Percentiles rank a stretch among this genome's conserved stretches.
Conservation (phyloP, 2,888 invertebrate species). For the Eumacrocentrus americanus region DNA sequence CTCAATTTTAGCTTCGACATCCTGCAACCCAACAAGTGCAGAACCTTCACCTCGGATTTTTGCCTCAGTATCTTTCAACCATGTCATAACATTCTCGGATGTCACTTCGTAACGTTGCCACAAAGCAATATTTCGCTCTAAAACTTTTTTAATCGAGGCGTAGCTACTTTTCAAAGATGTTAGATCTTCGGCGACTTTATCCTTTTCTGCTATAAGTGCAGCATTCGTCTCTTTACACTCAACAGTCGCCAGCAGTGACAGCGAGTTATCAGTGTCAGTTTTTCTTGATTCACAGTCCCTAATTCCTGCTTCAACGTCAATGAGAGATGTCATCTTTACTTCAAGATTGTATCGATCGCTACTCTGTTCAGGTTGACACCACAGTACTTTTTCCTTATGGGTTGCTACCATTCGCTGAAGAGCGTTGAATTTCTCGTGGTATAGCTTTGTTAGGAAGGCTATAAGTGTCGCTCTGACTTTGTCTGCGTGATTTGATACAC, state of each 20-base stretch:
- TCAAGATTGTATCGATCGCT: constrained; percentile 92
- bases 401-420: constrained; percentile 81
- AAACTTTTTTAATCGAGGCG: constrained; percentile 70
- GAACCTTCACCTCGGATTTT: constrained; percentile 76
- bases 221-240: constrained; percentile 75
- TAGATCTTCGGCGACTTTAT: constrained; percentile 74
- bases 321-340: constrained; percentile 82
- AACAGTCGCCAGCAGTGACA: constrained; percentile 74
- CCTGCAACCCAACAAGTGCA: constrained; percentile 71
- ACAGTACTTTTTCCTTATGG: constrained; percentile 85
- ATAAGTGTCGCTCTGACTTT: constrained; percentile 77
- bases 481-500: constrained; percentile 76
- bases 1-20: constrained; percentile 72
- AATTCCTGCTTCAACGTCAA: constrained; percentile 77
- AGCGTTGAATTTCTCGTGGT: constrained; percentile 82
- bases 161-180: constrained; percentile 73
- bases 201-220: constrained; percentile 72
- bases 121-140: constrained; percentile 74
- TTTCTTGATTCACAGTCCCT: constrained; percentile 73
- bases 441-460: constrained; percentile 84
- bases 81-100: constrained; percentile 75
- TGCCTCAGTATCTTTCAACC: constrained; percentile 82
- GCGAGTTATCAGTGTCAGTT: constrained; percentile 72
- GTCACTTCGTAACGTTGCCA: constrained; percentile 83
- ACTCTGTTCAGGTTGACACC: constrained; percentile 88